Evolutionary conservation across 1,140 invertebrate genomes (phyloP).

Genomic region (Penaeus chinensis): DNA sequence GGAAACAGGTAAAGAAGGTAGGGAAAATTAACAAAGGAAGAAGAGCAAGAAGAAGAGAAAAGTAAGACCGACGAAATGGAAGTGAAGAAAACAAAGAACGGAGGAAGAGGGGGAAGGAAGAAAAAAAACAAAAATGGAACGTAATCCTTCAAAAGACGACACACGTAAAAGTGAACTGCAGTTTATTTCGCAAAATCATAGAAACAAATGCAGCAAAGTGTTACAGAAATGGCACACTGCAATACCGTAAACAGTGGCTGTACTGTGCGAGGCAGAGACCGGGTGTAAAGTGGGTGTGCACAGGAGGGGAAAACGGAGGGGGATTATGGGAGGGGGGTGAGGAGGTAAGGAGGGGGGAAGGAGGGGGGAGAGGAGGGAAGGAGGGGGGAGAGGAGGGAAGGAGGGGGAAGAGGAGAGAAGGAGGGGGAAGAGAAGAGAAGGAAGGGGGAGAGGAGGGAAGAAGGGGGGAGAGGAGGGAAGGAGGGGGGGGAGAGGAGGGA

Average conservation of each 20-base stretch:
- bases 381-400: background rate
- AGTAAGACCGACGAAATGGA: background rate
- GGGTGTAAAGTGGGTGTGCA: background rate
- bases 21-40: too few species aligned
- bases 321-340: background rate
- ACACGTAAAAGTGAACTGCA: too few species aligned
- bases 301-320: background rate
- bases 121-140: too few species aligned
- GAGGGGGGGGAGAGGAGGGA: background rate
- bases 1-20: too few species aligned
- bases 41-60: background rate
- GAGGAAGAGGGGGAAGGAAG: too few species aligned
- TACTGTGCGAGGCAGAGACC: background rate
- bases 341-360: background rate
- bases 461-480: background rate
- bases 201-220: too few species aligned
- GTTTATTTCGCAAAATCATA: too few species aligned
- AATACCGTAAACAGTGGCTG: too few species aligned
- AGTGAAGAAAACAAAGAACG: too few species aligned
- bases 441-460: background rate
- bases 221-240: too few species aligned
- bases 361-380: too few species aligned
- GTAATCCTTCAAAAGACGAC: background rate
- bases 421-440: background rate
- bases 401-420: too few species aligned